phyloP scores from a whole-genome alignment of 2,797 vertebrate genomes.

The Psittacula echo region DNA sequence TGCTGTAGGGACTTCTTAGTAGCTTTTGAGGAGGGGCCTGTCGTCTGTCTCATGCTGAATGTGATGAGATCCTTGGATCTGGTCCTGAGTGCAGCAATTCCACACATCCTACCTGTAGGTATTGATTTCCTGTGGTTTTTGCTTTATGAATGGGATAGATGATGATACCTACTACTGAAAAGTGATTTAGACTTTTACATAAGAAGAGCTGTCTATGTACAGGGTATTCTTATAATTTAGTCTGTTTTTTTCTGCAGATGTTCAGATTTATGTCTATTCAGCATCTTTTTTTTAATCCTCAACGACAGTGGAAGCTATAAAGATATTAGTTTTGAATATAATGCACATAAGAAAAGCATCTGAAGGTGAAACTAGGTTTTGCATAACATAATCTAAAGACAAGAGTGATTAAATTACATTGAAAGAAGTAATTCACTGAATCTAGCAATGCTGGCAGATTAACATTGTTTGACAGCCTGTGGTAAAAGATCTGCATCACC shows the following conservation, averaged over 20 bases:
- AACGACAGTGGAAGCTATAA: not conserved
- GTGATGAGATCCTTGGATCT: not conserved
- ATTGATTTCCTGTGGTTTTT: not conserved
- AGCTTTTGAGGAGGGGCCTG: not conserved
- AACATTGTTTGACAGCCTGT: slow-evolving; percentile 4
- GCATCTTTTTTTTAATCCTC: not conserved
- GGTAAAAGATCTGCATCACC: not conserved
- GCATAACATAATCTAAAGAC: not conserved
- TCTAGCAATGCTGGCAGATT: not conserved
- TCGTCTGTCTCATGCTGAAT: not conserved
- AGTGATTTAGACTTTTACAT: not conserved
- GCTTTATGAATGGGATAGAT: not conserved
- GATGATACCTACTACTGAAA: not conserved
- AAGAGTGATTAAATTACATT: slow-evolving; percentile 1
- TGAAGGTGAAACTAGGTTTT: slow-evolving; percentile 1
- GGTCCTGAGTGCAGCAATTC: not conserved
- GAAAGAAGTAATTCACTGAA: slow-evolving; percentile 9
- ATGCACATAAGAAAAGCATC: not conserved
- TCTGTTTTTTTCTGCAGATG: not conserved
- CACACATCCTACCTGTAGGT: not conserved
- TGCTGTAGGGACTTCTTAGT: not conserved
- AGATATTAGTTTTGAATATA: not conserved
- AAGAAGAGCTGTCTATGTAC: not conserved
- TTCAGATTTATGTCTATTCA: not conserved
- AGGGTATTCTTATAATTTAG: not conserved